Evolutionary conservation across 2,888 invertebrate species (phyloP).

Genomic region (Hypsopygia costalis): DNA sequence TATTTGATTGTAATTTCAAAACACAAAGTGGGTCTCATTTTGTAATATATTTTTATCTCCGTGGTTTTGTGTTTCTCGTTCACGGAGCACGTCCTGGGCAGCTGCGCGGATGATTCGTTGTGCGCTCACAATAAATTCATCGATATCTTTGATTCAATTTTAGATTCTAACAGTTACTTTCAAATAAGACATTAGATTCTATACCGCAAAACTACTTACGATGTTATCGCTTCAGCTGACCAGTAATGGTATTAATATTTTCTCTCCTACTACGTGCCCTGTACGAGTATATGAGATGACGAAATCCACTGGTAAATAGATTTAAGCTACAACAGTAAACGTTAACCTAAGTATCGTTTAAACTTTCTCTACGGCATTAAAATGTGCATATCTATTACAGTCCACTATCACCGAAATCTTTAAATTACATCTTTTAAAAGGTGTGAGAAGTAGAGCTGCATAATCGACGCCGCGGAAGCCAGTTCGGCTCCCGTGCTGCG

Average conservation of each 20-base stretch:
- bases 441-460: constrained; percentile 59
- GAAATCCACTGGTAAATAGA: constrained; percentile 4
- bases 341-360: constrained; percentile 19
- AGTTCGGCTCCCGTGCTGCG: constrained; percentile 28
- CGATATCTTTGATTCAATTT: constrained; percentile 58
- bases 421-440: constrained; percentile 56
- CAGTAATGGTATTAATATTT: constrained; percentile 9
- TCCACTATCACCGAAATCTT: constrained; percentile 38
- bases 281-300: constrained; percentile 3
- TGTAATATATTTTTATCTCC: constrained; percentile 78
- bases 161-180: constrained; percentile 42
- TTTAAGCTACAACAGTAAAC: constrained; percentile 3
- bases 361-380: constrained; percentile 41
- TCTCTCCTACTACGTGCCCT: too few species aligned
- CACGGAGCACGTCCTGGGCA: constrained; percentile 60
- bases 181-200: constrained; percentile 55
- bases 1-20: constrained; percentile 81
- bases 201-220: constrained; percentile 38
- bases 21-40: constrained; percentile 78
- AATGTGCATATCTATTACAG: constrained; percentile 55
- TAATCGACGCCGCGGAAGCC: constrained; percentile 48
- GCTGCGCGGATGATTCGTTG: constrained; percentile 41
- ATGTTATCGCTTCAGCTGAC: constrained; percentile 8
- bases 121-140: constrained; percentile 54
- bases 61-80: constrained; percentile 74